A percentile compares a stretch with the other conserved stretches of the same genome.
Conservation (phyloP, 2,888 invertebrate genomes). For the Gnatocerus cornutus region DNA sequence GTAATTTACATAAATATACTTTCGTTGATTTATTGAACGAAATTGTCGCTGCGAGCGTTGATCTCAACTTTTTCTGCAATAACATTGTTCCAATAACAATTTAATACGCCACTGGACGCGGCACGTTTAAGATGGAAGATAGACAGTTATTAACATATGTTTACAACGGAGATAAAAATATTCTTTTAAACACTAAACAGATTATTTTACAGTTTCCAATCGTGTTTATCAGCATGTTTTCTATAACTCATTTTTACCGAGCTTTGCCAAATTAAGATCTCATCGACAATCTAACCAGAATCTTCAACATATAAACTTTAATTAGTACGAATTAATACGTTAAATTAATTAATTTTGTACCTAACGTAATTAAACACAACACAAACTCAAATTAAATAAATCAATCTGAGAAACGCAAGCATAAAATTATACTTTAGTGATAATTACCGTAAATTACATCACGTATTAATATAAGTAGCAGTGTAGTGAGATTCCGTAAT, state of each 20-base stretch:
- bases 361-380: conserved; percentile 17
- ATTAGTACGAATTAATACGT: conserved; percentile 19
- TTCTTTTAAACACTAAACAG: conserved; percentile 43
- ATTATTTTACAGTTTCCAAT: conserved; percentile 42
- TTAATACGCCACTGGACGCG: conserved; percentile 43
- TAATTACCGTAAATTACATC: conserved; percentile 19
- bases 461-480: conserved; percentile 7
- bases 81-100: conserved; percentile 34
- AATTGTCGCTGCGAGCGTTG: conserved; percentile 36
- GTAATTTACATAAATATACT: conserved; percentile 44
- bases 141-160: conserved; percentile 51
- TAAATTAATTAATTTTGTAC: conserved; percentile 15
- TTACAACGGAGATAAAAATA: conserved; percentile 51
- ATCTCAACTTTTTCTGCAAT: conserved; percentile 15
- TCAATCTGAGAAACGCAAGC: conserved; percentile 8
- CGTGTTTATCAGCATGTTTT: conserved; percentile 21
- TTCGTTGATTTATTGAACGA: conserved; percentile 38
- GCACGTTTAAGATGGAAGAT: conserved; percentile 49
- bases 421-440: conserved; percentile 13
- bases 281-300: conserved; percentile 9
- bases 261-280: conserved; percentile 26
- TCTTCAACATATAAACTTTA: conserved; percentile 25
- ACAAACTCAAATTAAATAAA: conserved; percentile 14
- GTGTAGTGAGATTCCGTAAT: conserved; percentile 3
- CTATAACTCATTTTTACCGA: neutral